Conservation (phyloP, 2,888 invertebrate species). For the Xanthorhoe spadicearia region DNA sequence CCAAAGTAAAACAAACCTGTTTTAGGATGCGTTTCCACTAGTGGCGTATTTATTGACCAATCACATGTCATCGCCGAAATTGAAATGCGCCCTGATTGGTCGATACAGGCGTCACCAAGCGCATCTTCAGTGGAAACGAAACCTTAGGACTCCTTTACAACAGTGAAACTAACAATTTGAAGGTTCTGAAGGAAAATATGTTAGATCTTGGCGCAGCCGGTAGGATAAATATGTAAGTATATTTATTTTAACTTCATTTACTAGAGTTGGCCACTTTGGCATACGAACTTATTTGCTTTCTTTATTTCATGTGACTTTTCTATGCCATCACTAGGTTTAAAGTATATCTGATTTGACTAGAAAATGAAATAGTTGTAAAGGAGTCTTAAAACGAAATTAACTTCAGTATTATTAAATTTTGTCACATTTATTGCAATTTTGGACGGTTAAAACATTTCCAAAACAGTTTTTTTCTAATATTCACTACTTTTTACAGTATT, state of each 20-base stretch:
- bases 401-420: slow-evolving; percentile 4
- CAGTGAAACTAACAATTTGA: too few relatives aligned
- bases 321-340: neutral
- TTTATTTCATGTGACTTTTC: neutral
- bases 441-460: slow-evolving; percentile 48
- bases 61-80: too few relatives aligned
- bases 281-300: too few relatives aligned
- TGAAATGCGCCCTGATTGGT: too few relatives aligned
- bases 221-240: neutral
- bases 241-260: neutral
- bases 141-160: too few relatives aligned
- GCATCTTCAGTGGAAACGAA: too few relatives aligned
- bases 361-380: slow-evolving; percentile 23
- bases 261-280: too few relatives aligned
- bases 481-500: slow-evolving; percentile 23
- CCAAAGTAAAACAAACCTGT: slow-evolving; percentile 5
- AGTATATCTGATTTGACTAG: slow-evolving; percentile 13
- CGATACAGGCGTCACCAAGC: too few relatives aligned
- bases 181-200: neutral
- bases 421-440: slow-evolving; percentile 36
- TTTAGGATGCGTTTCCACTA: neutral
- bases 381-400: slow-evolving; percentile 17
- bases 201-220: neutral
- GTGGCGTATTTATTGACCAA: too few relatives aligned
- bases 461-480: slow-evolving; percentile 48